phyloP scores from a whole-genome alignment of 2,797 vertebrate genomes.

The Sciurus carolinensis region DNA sequence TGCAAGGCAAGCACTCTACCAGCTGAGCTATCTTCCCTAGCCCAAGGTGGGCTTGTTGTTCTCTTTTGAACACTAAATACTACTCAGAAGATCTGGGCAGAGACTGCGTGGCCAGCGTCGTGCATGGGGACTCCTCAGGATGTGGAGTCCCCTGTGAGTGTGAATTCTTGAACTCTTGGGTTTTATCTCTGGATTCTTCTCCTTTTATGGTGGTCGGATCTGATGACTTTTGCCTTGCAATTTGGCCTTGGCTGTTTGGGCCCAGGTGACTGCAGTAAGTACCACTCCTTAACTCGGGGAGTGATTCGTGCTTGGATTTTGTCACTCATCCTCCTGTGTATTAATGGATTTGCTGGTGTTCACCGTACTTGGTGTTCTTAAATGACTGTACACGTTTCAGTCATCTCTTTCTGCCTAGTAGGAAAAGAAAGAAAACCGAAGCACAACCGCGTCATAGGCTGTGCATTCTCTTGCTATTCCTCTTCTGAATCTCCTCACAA shows the following conservation, averaged over 20 bases:
- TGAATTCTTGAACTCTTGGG: not conserved
- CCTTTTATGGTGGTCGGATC: not conserved
- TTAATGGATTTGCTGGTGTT: too few relatives aligned
- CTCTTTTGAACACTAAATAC: not conserved
- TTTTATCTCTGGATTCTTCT: not conserved
- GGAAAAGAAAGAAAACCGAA: not conserved
- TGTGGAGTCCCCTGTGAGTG: not conserved
- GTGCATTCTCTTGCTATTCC: not conserved
- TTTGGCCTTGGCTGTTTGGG: not conserved
- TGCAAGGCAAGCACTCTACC: too few relatives aligned
- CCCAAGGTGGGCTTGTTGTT: not conserved
- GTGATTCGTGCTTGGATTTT: not conserved
- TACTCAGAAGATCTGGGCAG: not conserved
- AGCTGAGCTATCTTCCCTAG: too few relatives aligned
- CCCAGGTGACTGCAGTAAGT: not conserved
- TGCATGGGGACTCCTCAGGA: not conserved
- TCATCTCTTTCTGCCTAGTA: not conserved
- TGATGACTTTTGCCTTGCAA: not conserved
- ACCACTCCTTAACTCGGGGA: not conserved
- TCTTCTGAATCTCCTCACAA: not conserved
- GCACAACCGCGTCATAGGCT: fast-evolving
- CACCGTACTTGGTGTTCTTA: not conserved
- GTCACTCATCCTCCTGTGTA: not conserved
- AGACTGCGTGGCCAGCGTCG: not conserved
- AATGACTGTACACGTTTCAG: not conserved